These are phyloP conservation scores for Eupleurogrammus muticus DNA, from an alignment of 2,797 vertebrate genomes.

Conservation along the genomic window DNA sequence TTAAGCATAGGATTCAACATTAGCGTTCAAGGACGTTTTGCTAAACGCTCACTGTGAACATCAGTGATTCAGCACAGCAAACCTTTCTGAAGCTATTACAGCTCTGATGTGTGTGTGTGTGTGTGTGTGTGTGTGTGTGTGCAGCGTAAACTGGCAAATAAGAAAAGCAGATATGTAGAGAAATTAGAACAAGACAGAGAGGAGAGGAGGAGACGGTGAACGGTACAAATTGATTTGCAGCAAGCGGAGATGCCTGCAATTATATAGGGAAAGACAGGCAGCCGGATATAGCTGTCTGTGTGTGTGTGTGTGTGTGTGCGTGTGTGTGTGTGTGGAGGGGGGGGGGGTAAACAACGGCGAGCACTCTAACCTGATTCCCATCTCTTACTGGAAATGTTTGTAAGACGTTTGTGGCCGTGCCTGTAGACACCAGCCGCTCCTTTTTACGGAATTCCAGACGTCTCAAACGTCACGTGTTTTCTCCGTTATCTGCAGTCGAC, in stretches of 20 bases:
- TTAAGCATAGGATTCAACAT: background rate
- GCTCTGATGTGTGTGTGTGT: constrained; percentile 1
- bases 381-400: constrained; percentile 76
- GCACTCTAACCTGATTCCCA: constrained; percentile 66
- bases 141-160: constrained; percentile 12
- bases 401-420: constrained; percentile 49
- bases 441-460: background rate
- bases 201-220: constrained; percentile 29
- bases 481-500: background rate
- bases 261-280: constrained; percentile 58
- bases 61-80: constrained; percentile 6
- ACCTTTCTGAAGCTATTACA: constrained; percentile 4
- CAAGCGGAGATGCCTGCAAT: constrained; percentile 43
- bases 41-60: constrained; percentile 6
- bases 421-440: background rate
- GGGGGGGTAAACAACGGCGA: constrained; percentile 68
- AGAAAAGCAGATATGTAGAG: constrained; percentile 20
- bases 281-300: constrained; percentile 45
- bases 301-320: background rate
- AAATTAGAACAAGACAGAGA: constrained; percentile 25
- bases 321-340: too few relatives aligned
- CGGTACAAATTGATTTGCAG: constrained; percentile 50
- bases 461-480: constrained; percentile 2
- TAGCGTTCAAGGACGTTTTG: constrained; percentile 3
- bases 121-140: too few relatives aligned